phyloP scores from a whole-genome alignment of 2,888 invertebrate species.

The Xestia sexstrigata region DNA sequence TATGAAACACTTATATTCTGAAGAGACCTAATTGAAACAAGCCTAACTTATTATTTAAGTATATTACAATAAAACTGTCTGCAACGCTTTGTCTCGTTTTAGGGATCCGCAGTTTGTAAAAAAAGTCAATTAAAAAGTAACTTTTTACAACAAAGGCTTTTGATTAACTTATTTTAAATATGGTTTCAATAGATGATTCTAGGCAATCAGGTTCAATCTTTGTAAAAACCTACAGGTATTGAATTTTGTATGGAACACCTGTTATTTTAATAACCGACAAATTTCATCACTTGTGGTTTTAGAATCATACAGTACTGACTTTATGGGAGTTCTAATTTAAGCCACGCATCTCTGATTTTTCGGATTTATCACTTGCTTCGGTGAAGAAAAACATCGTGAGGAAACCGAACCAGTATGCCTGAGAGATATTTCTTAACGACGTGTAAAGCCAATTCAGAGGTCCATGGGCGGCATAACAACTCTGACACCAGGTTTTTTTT shows the following conservation, averaged over 20 bases:
- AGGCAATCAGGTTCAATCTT: neutral
- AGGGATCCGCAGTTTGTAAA: neutral
- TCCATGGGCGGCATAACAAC: too few species aligned
- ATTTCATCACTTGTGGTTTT: neutral
- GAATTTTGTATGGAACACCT: neutral
- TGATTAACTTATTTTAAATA: neutral
- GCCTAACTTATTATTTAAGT: constrained; percentile 21
- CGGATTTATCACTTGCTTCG: too few species aligned
- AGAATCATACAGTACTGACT: neutral
- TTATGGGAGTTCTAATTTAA: too few species aligned
- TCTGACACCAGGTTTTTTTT: too few species aligned
- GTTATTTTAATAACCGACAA: neutral
- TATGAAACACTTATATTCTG: constrained; percentile 9
- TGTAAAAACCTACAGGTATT: neutral
- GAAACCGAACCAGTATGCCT: too few species aligned
- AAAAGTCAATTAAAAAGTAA: neutral
- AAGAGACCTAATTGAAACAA: constrained; percentile 36
- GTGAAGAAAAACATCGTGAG: too few species aligned
- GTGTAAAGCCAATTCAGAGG: too few species aligned
- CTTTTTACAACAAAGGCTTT: too few species aligned
- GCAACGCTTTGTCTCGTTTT: constrained; percentile 34
- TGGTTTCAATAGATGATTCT: neutral
- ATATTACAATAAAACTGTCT: constrained; percentile 16
- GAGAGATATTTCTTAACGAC: too few species aligned
- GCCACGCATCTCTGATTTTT: too few species aligned